These are phyloP conservation scores for Tricholaema leucomelas DNA, from an alignment of 2,113 vertebrate genomes.

Conservation along the genomic window DNA sequence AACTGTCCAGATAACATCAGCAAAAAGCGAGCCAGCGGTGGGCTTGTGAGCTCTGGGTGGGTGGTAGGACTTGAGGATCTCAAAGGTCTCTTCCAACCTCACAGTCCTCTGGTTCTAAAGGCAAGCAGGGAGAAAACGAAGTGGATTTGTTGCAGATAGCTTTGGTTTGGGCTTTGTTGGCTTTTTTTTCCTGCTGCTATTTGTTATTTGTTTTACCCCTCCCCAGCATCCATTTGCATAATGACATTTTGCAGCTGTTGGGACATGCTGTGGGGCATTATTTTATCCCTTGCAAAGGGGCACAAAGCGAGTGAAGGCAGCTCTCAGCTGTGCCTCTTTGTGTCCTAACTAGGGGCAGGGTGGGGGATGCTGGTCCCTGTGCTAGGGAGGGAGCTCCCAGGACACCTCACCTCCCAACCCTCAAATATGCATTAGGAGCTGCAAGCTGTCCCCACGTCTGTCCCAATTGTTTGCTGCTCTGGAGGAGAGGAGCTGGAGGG, in stretches of 20 bases:
- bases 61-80: no score
- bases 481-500: background rate
- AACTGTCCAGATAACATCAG: background rate
- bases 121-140: background rate
- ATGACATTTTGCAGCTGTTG: constrained; percentile 28
- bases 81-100: no score
- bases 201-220: background rate
- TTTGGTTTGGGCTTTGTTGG: no score
- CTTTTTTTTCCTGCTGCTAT: background rate
- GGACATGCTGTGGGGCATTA: background rate
- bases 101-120: no score
- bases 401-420: background rate
- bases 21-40: no score
- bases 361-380: background rate
- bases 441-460: background rate
- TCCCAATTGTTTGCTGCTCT: background rate
- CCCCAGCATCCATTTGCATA: background rate
- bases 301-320: background rate
- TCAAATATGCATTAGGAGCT: background rate
- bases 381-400: background rate
- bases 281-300: background rate
- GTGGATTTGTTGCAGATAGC: background rate
- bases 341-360: background rate
- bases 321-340: background rate
- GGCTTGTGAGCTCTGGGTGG: no score